phyloP scores from a whole-genome alignment of 2,888 invertebrate species.

The Agriopis aurantiaria region DNA sequence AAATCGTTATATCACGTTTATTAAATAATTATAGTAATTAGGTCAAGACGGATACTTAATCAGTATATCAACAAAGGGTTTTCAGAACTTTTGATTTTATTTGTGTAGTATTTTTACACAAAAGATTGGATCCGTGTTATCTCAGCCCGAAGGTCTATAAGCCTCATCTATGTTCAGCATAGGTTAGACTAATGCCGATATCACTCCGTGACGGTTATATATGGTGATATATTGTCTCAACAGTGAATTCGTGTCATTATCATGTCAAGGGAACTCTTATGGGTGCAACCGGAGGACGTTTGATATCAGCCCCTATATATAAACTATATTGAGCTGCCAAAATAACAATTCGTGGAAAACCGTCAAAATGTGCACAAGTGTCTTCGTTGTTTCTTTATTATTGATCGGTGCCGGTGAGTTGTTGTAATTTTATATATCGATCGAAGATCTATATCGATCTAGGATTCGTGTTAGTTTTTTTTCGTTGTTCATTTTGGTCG shows the following conservation, averaged over 20 bases:
- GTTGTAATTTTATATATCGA: not conserved
- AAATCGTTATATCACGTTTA: slow-evolving; percentile 2
- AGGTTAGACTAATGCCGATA: slow-evolving; percentile 19
- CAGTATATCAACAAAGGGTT: slow-evolving; percentile 14
- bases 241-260: slow-evolving; percentile 54
- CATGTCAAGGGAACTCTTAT: slow-evolving; percentile 66
- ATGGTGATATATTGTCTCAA: slow-evolving; percentile 31
- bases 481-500: not conserved
- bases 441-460: not conserved
- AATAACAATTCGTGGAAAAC: slow-evolving; percentile 62
- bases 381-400: slow-evolving; percentile 48
- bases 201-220: slow-evolving; percentile 9
- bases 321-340: slow-evolving; percentile 55
- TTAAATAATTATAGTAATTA: not conserved
- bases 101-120: not conserved
- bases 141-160: slow-evolving; percentile 24
- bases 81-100: not conserved
- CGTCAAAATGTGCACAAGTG: slow-evolving; percentile 69
- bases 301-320: slow-evolving; percentile 78
- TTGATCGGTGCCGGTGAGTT: slow-evolving; percentile 51
- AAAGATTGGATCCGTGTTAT: slow-evolving; percentile 12
- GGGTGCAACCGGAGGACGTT: slow-evolving; percentile 56
- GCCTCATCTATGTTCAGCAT: slow-evolving; percentile 38
- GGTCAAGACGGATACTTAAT: slow-evolving; percentile 12
- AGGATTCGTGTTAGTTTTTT: slow-evolving; percentile 7